phyloP scores from a whole-genome alignment of 2,888 invertebrate species.

The Macrophya alboannulata region DNA sequence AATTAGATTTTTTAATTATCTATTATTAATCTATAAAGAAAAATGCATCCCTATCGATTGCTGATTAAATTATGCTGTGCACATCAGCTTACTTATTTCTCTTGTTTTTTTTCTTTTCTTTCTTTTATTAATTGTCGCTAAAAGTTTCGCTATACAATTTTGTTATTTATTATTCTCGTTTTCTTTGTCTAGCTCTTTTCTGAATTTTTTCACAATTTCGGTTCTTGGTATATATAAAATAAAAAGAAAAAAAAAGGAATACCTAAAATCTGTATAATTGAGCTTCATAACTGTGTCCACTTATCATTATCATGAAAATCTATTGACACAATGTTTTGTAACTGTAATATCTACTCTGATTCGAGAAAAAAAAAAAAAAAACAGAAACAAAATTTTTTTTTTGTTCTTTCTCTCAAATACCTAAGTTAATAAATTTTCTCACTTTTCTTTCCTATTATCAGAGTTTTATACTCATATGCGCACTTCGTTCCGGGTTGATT shows the following conservation, averaged over 20 bases:
- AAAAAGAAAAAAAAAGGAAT: not conserved
- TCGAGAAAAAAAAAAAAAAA: not conserved
- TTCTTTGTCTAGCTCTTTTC: not conserved
- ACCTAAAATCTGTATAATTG: not conserved
- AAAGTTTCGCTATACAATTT: not conserved
- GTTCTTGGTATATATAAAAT: slow-evolving; percentile 52
- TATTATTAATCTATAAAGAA: not conserved
- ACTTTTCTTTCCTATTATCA: slow-evolving; percentile 23
- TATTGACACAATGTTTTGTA: not conserved
- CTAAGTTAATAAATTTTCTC: not conserved
- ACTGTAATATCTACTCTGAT: not conserved
- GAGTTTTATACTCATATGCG: slow-evolving; percentile 37
- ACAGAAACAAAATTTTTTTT: not conserved
- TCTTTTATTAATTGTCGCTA: not conserved
- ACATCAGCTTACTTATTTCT: not conserved
- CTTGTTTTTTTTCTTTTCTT: no score
- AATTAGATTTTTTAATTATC: not conserved
- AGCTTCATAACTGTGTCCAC: slow-evolving; percentile 5
- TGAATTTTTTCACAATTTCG: not conserved
- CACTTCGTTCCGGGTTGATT: slow-evolving; percentile 14
- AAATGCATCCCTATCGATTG: not conserved
- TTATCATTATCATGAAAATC: not conserved
- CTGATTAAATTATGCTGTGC: not conserved
- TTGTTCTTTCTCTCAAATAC: not conserved
- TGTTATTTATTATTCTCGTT: slow-evolving; percentile 16